Evolutionary conservation across 2,113 vertebrate genomes (phyloP).

Genomic region (Pithys albifrons): DNA sequence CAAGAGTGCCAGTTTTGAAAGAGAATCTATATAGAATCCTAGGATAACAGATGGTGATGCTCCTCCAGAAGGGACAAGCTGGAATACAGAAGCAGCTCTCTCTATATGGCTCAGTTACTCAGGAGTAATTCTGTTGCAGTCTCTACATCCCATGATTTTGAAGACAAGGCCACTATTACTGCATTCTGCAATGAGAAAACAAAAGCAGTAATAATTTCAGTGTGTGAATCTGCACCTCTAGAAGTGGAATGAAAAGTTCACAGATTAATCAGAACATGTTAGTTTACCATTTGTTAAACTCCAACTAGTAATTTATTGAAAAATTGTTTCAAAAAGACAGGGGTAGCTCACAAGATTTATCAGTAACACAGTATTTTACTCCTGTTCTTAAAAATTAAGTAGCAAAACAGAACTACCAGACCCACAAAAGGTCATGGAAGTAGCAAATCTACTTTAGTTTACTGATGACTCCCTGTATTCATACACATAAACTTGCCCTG

Average conservation of each 20-base stretch:
- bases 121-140: conserved; percentile 97
- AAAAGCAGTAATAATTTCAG: conserved; percentile 2
- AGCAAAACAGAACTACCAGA: not conserved
- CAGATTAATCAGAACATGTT: not conserved
- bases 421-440: not conserved
- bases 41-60: conserved; percentile 83
- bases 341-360: not conserved
- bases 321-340: not conserved
- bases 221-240: not conserved
- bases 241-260: not conserved
- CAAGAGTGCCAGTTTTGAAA: conserved; percentile 83
- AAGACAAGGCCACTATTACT: conserved; percentile 99
- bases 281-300: not conserved
- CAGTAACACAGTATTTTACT: not conserved
- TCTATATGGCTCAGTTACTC: conserved; percentile 89
- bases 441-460: not conserved
- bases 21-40: conserved; percentile 89
- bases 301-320: not conserved
- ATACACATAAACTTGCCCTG: not conserved
- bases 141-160: conserved; percentile 99
- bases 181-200: conserved; percentile 85
- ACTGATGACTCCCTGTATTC: not conserved
- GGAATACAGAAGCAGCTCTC: conserved; percentile 76
- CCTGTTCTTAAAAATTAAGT: not conserved
- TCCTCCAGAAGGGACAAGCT: conserved; percentile 80